Evolutionary conservation across 2,113 vertebrate genomes (phyloP), one percentile per base, ranked within the genome.

Genomic region (Gobiocypris rarus): DNA sequence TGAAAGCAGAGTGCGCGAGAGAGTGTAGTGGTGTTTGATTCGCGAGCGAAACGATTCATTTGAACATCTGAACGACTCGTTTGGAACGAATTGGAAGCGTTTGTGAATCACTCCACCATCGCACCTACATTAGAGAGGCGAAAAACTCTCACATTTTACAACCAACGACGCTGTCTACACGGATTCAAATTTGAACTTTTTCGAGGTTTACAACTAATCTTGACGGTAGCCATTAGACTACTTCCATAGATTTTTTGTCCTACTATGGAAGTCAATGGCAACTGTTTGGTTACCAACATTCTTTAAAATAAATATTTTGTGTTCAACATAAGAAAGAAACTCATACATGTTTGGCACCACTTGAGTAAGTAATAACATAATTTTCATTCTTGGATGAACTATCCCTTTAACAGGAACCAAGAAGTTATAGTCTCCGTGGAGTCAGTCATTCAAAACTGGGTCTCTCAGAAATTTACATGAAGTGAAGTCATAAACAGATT

Each of bases 1-100:
- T 56, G 67, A 82, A 43, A 10, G n/a, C 9, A 14, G 14, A 19
- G 56, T 5, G 76, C n/a, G 6, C 19, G 38, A 38, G 28, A 75
- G 28, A 56, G 67, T 6, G 31, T 41, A 15, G 31, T 61, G 38
- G 58, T 79, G 76, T 63, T 61, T 28, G 76, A 79, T 61, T 61
- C 76, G 22, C 38, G 41, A 73, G 38, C 76, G 38, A 63, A 11
- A 11, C n/a, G 15, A 43, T 63, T 79, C n/a, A 7, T 45, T 61
- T 45, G 41, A 54, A 54, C 52, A 2, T 54, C 52, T 54, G 52
- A 79, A 63, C 76, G 14, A 79, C n/a, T 79, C 76, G 0, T 45
- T 79, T 61, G 76, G 45, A 79, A 9, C 1, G 56, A 78, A 2
- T 78, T n/a, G 4, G n/a, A 17, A 61, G 13, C n/a, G 31, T 24